A percentile compares a stretch with the other conserved stretches of the same genome.
Evolutionary conservation across 1,140 invertebrate genomes (phyloP).

Genomic region (Papilio aristodemus): DNA sequence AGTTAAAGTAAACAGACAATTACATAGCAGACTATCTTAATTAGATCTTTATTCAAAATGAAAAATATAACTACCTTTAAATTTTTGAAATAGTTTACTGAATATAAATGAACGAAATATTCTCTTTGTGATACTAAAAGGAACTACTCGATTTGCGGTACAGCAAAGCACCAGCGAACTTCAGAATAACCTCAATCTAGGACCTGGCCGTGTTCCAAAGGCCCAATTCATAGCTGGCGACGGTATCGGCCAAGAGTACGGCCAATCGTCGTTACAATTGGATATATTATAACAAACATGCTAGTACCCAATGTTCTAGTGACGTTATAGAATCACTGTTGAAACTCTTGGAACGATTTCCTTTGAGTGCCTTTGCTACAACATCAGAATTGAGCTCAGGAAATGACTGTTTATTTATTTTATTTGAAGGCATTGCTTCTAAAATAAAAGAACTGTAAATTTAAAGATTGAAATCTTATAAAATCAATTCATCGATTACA

Average conservation of each 20-base stretch:
- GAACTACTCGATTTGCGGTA: not conserved
- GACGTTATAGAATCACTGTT: not conserved
- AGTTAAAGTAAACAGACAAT: too few relatives aligned
- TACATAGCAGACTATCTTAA: too few relatives aligned
- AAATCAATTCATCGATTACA: too few relatives aligned
- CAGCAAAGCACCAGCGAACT: not conserved
- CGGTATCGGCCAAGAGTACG: not conserved
- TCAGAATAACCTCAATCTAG: not conserved
- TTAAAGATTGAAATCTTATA: too few relatives aligned
- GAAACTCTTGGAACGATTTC: not conserved
- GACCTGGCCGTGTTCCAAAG: constrained; percentile 22
- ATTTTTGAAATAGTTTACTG: not conserved
- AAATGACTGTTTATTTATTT: not conserved
- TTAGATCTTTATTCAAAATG: too few relatives aligned
- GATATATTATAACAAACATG: not conserved
- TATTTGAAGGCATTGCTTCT: not conserved
- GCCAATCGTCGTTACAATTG: not conserved
- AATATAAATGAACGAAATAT: not conserved
- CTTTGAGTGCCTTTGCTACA: not conserved
- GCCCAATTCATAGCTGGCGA: not conserved
- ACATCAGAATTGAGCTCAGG: not conserved
- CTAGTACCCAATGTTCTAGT: not conserved
- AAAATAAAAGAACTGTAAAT: not conserved
- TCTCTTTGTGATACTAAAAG: not conserved
- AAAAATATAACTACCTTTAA: too few relatives aligned